Conservation (phyloP, 2,888 invertebrate genomes). For the Xestia rhomboidea region DNA sequence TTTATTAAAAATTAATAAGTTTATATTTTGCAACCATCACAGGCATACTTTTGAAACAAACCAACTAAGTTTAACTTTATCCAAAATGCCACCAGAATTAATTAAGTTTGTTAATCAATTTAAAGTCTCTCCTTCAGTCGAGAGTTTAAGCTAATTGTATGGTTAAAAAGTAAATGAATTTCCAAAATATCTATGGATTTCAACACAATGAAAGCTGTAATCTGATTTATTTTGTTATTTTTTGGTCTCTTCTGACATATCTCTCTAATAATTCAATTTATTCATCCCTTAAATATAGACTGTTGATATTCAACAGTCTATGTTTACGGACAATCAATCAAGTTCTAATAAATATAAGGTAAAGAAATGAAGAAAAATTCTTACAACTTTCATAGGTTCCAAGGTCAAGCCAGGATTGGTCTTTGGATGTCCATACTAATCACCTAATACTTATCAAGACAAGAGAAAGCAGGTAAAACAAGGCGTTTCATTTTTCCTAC, state of each 20-base stretch:
- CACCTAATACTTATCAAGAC: neutral
- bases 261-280: slow-evolving; percentile 9
- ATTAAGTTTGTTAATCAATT: slow-evolving; percentile 58
- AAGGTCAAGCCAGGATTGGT: neutral
- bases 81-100: slow-evolving; percentile 48
- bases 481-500: too few relatives aligned
- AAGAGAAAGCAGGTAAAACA: too few relatives aligned
- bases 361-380: neutral
- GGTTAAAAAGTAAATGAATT: slow-evolving; percentile 21
- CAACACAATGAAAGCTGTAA: neutral
- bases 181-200: neutral
- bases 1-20: neutral
- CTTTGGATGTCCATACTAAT: neutral
- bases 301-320: slow-evolving; percentile 33
- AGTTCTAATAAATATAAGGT: slow-evolving; percentile 6
- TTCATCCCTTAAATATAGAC: slow-evolving; percentile 14
- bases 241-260: neutral
- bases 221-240: neutral
- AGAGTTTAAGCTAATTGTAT: slow-evolving; percentile 28
- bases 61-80: slow-evolving; percentile 27
- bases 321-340: slow-evolving; percentile 31
- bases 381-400: neutral
- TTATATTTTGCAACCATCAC: neutral
- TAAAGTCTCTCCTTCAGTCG: slow-evolving; percentile 19
- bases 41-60: slow-evolving; percentile 39